Base-by-base conservation (phyloP, 1,140 invertebrate genomes). In the Bacillus rossius region DNA sequence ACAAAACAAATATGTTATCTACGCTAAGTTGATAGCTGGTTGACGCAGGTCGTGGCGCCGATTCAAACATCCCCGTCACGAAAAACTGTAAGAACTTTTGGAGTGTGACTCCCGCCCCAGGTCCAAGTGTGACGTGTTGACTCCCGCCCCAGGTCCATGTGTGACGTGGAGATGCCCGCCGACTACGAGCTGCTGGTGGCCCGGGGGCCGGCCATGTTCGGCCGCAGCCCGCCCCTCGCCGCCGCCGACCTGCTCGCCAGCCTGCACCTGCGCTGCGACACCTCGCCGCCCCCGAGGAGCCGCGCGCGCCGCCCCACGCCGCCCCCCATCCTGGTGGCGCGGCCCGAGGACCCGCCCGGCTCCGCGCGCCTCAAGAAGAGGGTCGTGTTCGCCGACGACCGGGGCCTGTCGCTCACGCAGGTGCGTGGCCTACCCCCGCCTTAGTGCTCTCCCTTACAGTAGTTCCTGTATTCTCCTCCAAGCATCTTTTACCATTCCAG, bases 351-450 rank as follows among this genome's bases (percentile, higher is more conserved):
- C 49, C 70, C 71, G 7, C 60, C 66, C 37, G 76, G 73, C 53
- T 76, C 76, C 4, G 77, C 74, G 4, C 74, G 73, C 56, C 69
- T 71, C 45, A 92, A 92, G 69, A 96, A 96, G 73, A 84, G 81
- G 60, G 94, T 98, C 1, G 91, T 94, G 1, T 98, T 98, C 71
- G 95, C 95, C 0, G 95, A 98, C 69, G 92, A 94, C 67, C 86
- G 86, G 67, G 95, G 95, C 1, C 81, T 87, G 37, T 86, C 90
- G 1, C 76, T 98, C 14, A 91, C 90, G 29, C 88, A 92, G 65
- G 81, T 89, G 51, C 71, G 75, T 54, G 17, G 8, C 2, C 10
- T 10, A n/a, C 22, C 17, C 2, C 42, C 42, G 5, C 17, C 42
- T 22, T 22, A 22, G 42, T 45, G 13, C 42, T 19, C 2, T 45